Evolutionary conservation across 2,113 vertebrate genomes (phyloP).

Genomic region (Vulpes ferrilata): DNA sequence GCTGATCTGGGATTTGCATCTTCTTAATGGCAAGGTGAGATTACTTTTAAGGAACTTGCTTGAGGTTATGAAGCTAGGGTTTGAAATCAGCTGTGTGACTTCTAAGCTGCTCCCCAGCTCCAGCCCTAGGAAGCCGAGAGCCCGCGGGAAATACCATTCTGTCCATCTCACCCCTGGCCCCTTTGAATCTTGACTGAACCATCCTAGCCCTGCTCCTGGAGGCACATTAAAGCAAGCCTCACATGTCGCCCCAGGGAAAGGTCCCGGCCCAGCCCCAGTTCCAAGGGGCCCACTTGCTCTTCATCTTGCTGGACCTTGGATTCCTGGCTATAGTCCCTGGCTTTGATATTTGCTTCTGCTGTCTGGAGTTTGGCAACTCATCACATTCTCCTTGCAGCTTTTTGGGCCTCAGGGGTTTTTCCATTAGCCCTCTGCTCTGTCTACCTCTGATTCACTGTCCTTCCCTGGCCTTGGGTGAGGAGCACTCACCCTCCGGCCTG

Average conservation of each 20-base stretch:
- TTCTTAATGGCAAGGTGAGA: not conserved
- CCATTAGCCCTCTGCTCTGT: not conserved
- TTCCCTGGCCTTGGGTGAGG: not conserved
- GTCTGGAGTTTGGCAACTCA: constrained; percentile 61
- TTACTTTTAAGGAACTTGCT: not conserved
- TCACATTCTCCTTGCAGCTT: constrained; percentile 45
- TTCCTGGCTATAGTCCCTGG: constrained; percentile 75
- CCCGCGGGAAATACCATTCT: not conserved
- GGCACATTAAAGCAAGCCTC: constrained; percentile 73
- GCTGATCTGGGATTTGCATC: not conserved
- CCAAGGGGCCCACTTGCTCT: constrained; percentile 57
- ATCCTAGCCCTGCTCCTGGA: constrained; percentile 18
- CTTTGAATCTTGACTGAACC: constrained; percentile 44
- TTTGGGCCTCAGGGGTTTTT: not conserved
- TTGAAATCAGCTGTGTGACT: not conserved
- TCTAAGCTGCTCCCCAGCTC: not conserved
- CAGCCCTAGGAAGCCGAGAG: not conserved
- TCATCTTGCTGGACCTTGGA: constrained; percentile 39
- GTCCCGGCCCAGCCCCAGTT: not conserved
- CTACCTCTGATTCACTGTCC: constrained; percentile 22
- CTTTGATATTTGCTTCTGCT: constrained; percentile 71
- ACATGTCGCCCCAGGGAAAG: not conserved
- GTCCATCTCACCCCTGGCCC: not conserved
- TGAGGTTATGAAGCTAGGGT: not conserved
- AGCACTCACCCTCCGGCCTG: not conserved